phyloP scores from a whole-genome alignment of 2,113 vertebrate species.

The Rhineura floridana region DNA sequence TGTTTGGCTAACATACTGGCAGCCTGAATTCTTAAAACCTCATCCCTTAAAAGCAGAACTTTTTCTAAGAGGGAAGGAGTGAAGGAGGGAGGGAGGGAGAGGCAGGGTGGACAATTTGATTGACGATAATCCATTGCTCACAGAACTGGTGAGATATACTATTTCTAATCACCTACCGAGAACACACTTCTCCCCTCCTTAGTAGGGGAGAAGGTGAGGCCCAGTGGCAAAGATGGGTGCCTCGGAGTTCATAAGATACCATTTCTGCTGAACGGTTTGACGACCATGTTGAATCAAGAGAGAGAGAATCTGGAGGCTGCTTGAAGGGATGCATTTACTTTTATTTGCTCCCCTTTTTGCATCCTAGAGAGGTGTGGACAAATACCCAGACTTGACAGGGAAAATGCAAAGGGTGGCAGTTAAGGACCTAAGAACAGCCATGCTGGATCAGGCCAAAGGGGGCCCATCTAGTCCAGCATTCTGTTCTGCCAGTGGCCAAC shows the following conservation, averaged over 20 bases:
- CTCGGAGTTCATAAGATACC: slow-evolving; percentile 27
- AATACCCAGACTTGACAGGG: neutral
- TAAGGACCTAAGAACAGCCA: neutral
- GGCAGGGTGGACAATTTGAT: slow-evolving; percentile 48
- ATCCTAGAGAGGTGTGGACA: slow-evolving; percentile 18
- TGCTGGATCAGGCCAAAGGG: no score
- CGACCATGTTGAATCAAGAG: slow-evolving; percentile 2
- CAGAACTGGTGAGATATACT: slow-evolving; percentile 44
- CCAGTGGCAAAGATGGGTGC: neutral
- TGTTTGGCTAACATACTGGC: slow-evolving; percentile 71
- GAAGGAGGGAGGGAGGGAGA: slow-evolving; percentile 36
- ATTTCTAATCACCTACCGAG: slow-evolving; percentile 56
- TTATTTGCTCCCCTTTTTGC: slow-evolving; percentile 49
- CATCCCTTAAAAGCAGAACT: slow-evolving; percentile 51
- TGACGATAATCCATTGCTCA: slow-evolving; percentile 53
- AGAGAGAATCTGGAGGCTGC: neutral
- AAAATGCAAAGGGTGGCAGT: neutral
- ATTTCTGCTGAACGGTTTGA: slow-evolving; percentile 50
- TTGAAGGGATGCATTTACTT: slow-evolving; percentile 11
- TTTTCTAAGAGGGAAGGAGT: neutral
- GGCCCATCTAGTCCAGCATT: neutral
- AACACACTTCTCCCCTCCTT: slow-evolving; percentile 22
- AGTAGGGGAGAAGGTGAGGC: slow-evolving; percentile 46
- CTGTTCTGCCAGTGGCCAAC: neutral
- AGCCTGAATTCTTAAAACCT: slow-evolving; percentile 44